phyloP scores from a whole-genome alignment of 2,113 vertebrate species.

The Blennius ocellaris region DNA sequence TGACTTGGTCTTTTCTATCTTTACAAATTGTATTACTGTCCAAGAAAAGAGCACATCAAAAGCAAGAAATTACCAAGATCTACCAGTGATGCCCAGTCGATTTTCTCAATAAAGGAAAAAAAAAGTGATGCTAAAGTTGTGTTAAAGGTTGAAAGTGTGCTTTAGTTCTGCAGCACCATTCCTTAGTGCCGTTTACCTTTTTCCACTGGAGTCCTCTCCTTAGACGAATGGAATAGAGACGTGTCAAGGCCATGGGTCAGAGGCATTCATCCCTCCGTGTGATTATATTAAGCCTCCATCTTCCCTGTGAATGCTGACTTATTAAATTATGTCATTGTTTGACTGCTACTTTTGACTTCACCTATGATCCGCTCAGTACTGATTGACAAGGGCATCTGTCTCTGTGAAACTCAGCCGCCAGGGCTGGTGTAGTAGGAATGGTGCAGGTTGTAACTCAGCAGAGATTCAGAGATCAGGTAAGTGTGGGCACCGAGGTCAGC shows the following conservation, averaged over 20 bases:
- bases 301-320: not conserved
- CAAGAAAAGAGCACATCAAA: constrained; percentile 11
- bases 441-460: constrained; percentile 60
- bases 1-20: not conserved
- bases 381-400: constrained; percentile 49
- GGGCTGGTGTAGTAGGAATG: constrained; percentile 28
- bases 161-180: constrained; percentile 56
- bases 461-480: constrained; percentile 28
- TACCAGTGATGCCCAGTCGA: constrained; percentile 39
- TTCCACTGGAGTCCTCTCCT: constrained; percentile 32
- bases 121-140: constrained; percentile 59
- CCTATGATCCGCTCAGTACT: constrained; percentile 24
- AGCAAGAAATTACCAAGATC: constrained; percentile 29
- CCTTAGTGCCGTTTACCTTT: constrained; percentile 49
- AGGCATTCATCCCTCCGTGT: constrained; percentile 32
- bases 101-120: constrained; percentile 39
- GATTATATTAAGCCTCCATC: constrained; percentile 13
- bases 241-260: constrained; percentile 24
- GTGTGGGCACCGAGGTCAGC: constrained; percentile 34
- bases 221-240: constrained; percentile 35
- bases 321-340: constrained; percentile 41
- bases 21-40: not conserved
- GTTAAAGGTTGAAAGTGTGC: constrained; percentile 58
- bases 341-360: constrained; percentile 11
- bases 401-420: constrained; percentile 40